A percentile compares a stretch with the other conserved stretches of the same genome.
Evolutionary conservation across 1,140 invertebrate species (phyloP).

Genomic region (Aphelenchoides avenae): DNA sequence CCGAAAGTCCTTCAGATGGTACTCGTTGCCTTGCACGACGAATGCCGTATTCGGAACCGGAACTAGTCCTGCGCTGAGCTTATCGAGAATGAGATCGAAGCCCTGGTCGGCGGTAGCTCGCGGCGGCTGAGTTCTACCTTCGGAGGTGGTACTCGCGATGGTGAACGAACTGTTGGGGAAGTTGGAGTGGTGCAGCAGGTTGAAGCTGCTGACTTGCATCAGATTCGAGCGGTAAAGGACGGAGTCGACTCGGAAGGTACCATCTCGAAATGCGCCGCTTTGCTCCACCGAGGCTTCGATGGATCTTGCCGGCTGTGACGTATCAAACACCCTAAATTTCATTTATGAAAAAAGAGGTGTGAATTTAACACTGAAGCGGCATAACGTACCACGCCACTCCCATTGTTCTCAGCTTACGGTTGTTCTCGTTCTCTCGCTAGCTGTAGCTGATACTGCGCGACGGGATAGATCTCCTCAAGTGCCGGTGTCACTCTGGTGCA

Average conservation of each 20-base stretch:
- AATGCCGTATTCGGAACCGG: conserved; percentile 25
- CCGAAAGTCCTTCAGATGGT: conserved; percentile 36
- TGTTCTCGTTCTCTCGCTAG: too few relatives aligned
- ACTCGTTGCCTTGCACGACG: conserved; percentile 37
- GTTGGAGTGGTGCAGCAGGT: conserved; percentile 36
- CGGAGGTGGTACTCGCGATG: conserved; percentile 21
- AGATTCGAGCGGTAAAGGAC: conserved; percentile 12
- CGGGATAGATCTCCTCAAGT: too few relatives aligned
- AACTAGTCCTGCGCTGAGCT: conserved; percentile 28
- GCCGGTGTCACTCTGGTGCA: too few relatives aligned
- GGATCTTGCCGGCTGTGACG: conserved; percentile 9
- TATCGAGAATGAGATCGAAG: conserved; percentile 37
- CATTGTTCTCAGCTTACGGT: too few relatives aligned
- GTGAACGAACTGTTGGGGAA: conserved; percentile 35
- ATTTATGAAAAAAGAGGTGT: conserved; percentile 5
- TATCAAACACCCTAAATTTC: conserved; percentile 31
- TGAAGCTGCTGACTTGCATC: conserved; percentile 29
- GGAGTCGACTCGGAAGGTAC: conserved; percentile 37
- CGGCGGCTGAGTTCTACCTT: background rate
- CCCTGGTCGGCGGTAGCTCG: conserved; percentile 38
- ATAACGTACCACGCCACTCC: conserved; percentile 35
- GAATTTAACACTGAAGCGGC: too few relatives aligned
- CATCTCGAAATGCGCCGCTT: conserved; percentile 24
- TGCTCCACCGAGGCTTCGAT: conserved; percentile 36
- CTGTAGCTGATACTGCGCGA: too few relatives aligned